Evolutionary conservation across 1,140 invertebrate species (phyloP).

Genomic region (Eulimnadia texana): DNA sequence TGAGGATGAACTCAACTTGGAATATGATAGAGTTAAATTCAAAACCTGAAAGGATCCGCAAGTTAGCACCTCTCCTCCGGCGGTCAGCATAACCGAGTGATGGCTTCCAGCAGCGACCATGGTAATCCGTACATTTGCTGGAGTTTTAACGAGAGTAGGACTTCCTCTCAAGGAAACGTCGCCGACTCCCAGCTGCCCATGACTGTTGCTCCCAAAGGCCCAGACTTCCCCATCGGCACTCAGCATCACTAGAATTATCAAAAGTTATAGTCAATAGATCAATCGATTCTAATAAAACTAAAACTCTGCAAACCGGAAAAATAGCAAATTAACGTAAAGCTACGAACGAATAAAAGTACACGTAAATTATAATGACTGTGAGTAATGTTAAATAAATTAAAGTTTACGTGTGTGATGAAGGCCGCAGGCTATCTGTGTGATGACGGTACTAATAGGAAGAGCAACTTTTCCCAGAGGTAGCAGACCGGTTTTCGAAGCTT

Average conservation of each 20-base stretch:
- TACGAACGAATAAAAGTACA: too few relatives aligned
- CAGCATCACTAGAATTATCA: conserved; percentile 1
- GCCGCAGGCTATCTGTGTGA: conserved; percentile 71
- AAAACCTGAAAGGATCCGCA: conserved; percentile 77
- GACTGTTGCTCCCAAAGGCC: conserved; percentile 75
- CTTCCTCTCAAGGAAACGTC: conserved; percentile 58
- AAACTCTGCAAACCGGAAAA: too few relatives aligned
- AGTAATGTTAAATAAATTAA: not conserved
- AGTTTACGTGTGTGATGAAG: conserved; percentile 63
- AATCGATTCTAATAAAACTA: too few relatives aligned
- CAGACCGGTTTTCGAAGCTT: conserved; percentile 38
- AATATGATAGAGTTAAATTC: conserved; percentile 11
- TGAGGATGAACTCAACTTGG: too few relatives aligned
- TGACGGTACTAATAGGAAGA: conserved; percentile 46
- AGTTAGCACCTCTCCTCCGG: conserved; percentile 80
- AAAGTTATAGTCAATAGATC: not conserved
- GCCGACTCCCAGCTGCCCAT: conserved; percentile 82
- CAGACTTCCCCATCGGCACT: conserved; percentile 37
- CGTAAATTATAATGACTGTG: too few relatives aligned
- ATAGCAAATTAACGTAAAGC: too few relatives aligned
- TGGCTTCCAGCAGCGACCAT: conserved; percentile 87
- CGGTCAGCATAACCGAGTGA: conserved; percentile 80
- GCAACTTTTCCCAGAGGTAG: conserved; percentile 61
- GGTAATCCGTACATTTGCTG: conserved; percentile 38
- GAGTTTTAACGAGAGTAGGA: conserved; percentile 58